A percentile compares a stretch with the other conserved stretches of the same genome.
Conservation (phyloP, 2,113 vertebrate genomes). For the Guaruba guarouba region DNA sequence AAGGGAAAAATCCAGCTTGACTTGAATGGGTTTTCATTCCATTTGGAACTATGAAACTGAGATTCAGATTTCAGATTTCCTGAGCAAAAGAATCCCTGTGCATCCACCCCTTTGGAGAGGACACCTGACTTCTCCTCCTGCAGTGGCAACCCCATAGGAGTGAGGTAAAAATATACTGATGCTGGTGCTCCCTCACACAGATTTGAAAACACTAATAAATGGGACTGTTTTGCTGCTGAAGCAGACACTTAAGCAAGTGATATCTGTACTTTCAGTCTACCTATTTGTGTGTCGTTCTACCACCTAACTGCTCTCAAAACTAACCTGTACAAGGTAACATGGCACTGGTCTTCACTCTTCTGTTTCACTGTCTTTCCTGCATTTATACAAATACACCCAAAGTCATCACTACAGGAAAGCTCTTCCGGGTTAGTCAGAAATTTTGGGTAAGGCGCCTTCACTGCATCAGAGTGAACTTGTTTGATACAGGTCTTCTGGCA, state of each 20-base stretch:
- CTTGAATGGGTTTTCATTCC: neutral
- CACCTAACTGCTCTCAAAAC: neutral
- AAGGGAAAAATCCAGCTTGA: neutral
- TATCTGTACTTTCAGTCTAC: neutral
- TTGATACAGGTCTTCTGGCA: neutral
- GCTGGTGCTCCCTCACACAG: neutral
- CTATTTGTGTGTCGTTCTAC: neutral
- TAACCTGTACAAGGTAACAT: neutral
- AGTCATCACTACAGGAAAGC: neutral
- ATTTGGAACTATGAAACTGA: neutral
- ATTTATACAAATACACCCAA: neutral
- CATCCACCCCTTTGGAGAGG: neutral
- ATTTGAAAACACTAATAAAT: neutral
- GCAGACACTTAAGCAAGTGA: neutral
- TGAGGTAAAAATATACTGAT: neutral
- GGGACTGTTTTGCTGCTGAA: neutral
- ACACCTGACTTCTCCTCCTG: neutral
- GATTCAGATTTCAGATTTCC: neutral
- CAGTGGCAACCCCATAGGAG: neutral
- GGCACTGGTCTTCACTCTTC: neutral
- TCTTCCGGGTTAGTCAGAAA: neutral
- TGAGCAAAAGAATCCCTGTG: neutral
- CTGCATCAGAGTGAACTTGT: neutral
- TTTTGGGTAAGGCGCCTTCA: neutral
- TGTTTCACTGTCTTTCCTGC: neutral